Percentiles rank a stretch among this genome's conserved stretches.
These are phyloP conservation scores for Stenopsyche tienmushanensis DNA, from an alignment of 1,140 invertebrate species.

Conservation along the genomic window DNA sequence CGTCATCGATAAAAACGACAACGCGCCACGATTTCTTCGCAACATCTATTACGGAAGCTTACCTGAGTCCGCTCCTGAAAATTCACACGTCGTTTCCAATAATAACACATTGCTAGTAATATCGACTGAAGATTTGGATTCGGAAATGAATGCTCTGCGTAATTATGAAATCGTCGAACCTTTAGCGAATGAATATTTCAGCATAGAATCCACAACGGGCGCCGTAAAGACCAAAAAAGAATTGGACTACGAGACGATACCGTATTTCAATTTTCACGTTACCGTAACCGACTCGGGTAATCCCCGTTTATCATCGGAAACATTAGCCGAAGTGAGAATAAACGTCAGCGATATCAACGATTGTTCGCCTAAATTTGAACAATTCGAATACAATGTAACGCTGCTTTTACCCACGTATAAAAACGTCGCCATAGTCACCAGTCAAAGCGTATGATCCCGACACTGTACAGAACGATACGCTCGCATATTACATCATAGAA, in stretches of 20 bases:
- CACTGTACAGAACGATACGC: conserved; percentile 58
- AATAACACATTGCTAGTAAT: conserved; percentile 75
- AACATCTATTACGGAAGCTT: conserved; percentile 68
- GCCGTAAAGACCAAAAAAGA: conserved; percentile 75
- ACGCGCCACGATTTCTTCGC: conserved; percentile 75
- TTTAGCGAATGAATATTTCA: conserved; percentile 71
- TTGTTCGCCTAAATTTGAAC: conserved; percentile 74
- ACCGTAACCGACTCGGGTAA: conserved; percentile 76
- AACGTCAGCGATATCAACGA: conserved; percentile 84
- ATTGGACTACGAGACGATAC: conserved; percentile 79
- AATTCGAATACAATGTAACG: conserved; percentile 71
- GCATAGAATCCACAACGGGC: conserved; percentile 85
- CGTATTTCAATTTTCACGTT: conserved; percentile 76
- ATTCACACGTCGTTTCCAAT: conserved; percentile 70
- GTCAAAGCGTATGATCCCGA: conserved; percentile 77
- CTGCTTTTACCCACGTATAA: conserved; percentile 78
- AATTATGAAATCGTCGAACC: conserved; percentile 84
- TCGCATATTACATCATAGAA: conserved; percentile 79
- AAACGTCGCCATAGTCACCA: conserved; percentile 67
- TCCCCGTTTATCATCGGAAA: conserved; percentile 76
- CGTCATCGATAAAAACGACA: conserved; percentile 82
- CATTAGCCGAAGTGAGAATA: conserved; percentile 72
- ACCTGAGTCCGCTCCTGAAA: conserved; percentile 69
- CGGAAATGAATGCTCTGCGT: conserved; percentile 77
- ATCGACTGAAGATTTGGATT: conserved; percentile 75